Evolutionary conservation across 2,888 invertebrate species (phyloP), one percentile per base, ranked within the genome.

Genomic region (Cerceris rybyensis): DNA sequence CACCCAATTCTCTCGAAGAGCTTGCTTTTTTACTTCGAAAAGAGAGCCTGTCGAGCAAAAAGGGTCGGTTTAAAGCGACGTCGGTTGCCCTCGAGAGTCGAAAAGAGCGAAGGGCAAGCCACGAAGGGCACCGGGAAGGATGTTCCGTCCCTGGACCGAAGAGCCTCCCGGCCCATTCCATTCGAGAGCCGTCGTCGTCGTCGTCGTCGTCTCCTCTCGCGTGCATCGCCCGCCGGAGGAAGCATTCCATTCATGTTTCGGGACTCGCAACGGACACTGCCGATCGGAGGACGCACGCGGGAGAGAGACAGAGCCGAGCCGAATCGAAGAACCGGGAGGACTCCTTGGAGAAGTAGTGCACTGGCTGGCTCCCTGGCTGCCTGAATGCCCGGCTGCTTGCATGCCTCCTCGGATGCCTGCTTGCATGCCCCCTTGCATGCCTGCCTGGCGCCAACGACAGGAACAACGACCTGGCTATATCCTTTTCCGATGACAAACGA

Each of bases 211-310:
- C 50, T 42, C 65, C 49, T 80, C 79, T 78, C 70, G 78, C 82
- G 75, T 82, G 74, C 85, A 82, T 78, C 76, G 82, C 66, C 75
- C 68, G 79, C 52, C 85, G 76, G 80, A 86, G 84, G 85, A 89
- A 88, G 89, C 90, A 90, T 90, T 90, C 90, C 90, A 90, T 90
- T 90, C 90, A 90, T 90, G 90, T 87, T 88, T 90, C 86, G 88
- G 85, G 82, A 82, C 82, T 80, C 85, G 85, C 81, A 70, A 82
- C 85, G 80, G 86, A 83, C 85, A 28, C 28, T 28, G 85, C 85
- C 82, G 78, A 75, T 83, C 86, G 85, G 79, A 74, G 50, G 70
- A 69, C 70, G 55, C 70, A 57, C 69, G 63, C 75, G 42, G 74
- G 70, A 82, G 81, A 76, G 81, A 72, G 77, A 80, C 72, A 72